phyloP scores from a whole-genome alignment of 2,797 vertebrate species.

The Tinamus major region DNA sequence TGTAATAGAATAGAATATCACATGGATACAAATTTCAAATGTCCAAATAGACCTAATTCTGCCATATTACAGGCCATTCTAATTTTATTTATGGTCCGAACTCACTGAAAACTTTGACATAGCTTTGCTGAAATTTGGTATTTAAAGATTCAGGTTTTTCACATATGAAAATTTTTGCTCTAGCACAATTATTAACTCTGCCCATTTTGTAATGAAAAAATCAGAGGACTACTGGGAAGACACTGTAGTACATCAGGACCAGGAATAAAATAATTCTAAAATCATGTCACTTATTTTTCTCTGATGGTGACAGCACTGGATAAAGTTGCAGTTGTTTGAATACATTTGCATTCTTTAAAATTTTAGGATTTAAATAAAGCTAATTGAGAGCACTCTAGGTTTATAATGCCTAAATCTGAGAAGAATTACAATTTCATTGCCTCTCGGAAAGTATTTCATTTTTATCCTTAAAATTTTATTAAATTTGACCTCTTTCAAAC shows the following conservation, averaged over 20 bases:
- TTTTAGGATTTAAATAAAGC: background rate
- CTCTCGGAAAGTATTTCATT: background rate
- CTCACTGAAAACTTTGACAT: background rate
- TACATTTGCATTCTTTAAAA: background rate
- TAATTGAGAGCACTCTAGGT: background rate
- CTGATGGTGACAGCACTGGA: background rate
- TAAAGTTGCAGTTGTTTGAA: background rate
- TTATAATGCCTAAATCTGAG: background rate
- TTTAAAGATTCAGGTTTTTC: background rate
- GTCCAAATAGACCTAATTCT: background rate
- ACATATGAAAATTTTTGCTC: background rate
- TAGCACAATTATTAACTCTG: background rate
- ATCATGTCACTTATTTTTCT: background rate
- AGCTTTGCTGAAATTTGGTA: background rate
- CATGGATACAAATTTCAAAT: background rate
- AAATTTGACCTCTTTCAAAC: background rate
- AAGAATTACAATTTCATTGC: background rate
- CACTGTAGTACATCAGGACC: fast-evolving
- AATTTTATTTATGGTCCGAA: slow-evolving; percentile 14
- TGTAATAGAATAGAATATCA: background rate
- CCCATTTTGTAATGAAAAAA: background rate
- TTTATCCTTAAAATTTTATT: background rate
- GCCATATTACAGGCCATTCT: background rate
- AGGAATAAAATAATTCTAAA: background rate
- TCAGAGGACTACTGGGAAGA: background rate